phyloP scores from a whole-genome alignment of 2,888 invertebrate genomes.

The Mycogona germanica region DNA sequence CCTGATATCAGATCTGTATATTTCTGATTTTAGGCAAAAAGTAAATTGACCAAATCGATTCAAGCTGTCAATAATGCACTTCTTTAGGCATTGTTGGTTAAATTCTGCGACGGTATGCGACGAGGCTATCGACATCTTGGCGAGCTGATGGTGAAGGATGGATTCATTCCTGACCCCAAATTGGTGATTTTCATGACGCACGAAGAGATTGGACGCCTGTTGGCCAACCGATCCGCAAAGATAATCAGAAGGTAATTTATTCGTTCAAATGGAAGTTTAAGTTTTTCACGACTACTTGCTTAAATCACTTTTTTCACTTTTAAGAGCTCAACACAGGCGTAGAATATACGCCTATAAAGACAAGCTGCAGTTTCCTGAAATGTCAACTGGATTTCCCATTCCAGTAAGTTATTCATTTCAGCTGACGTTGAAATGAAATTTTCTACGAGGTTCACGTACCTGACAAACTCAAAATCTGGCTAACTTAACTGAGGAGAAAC shows the following conservation, averaged over 20 bases:
- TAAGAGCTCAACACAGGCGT: constrained; percentile 20
- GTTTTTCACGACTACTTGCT: not conserved
- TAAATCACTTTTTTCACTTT: not conserved
- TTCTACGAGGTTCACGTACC: too few species aligned
- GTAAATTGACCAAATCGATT: too few species aligned
- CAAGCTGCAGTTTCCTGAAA: constrained; percentile 20
- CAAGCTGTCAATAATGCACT: too few species aligned
- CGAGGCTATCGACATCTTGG: constrained; percentile 18
- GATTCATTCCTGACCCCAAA: constrained; percentile 20
- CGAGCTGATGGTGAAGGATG: constrained; percentile 21
- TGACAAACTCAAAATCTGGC: too few species aligned
- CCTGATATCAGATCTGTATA: too few species aligned
- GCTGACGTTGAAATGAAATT: too few species aligned
- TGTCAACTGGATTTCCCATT: constrained; percentile 19
- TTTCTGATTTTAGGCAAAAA: too few species aligned
- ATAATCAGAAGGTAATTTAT: constrained; percentile 17
- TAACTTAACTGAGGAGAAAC: not conserved
- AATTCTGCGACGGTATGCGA: constrained; percentile 17
- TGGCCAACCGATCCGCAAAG: constrained; percentile 19
- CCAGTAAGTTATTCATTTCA: constrained; percentile 22
- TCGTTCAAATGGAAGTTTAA: not conserved
- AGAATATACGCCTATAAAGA: constrained; percentile 17
- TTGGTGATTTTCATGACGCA: constrained; percentile 22
- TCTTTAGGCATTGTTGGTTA: constrained; percentile 20
- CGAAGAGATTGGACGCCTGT: constrained; percentile 21